These are phyloP conservation scores for Callipepla squamata DNA, from an alignment of 2,113 vertebrate species.

Conservation along the genomic window DNA sequence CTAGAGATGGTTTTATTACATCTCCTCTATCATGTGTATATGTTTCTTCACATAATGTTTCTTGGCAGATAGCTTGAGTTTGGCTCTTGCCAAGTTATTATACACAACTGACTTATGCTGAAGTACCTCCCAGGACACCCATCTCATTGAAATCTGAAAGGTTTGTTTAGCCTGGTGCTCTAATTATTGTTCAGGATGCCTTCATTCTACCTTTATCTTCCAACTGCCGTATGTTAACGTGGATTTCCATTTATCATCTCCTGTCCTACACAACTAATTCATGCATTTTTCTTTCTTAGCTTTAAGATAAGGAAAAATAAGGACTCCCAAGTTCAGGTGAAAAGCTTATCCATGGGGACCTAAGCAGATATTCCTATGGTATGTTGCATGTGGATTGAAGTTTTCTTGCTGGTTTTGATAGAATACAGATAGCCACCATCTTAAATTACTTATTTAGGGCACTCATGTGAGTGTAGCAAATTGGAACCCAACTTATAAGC, in stretches of 20 bases:
- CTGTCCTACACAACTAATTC: background rate
- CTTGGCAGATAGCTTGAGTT: background rate
- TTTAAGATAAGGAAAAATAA: background rate
- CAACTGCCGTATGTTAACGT: background rate
- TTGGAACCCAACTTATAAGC: background rate
- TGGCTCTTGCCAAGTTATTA: background rate
- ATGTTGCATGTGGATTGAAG: rapidly evolving
- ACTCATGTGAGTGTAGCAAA: background rate
- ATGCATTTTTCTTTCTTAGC: background rate
- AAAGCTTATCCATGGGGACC: background rate
- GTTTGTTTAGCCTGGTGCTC: background rate
- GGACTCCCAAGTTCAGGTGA: background rate
- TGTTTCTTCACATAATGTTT: background rate
- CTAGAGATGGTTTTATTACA: background rate
- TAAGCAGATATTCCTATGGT: background rate
- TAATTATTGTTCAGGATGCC: background rate
- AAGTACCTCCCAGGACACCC: background rate
- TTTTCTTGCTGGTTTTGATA: background rate
- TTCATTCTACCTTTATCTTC: background rate
- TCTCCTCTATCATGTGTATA: background rate
- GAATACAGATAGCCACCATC: background rate
- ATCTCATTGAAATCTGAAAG: background rate
- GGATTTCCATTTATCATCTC: background rate
- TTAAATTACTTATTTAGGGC: background rate
- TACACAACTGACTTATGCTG: background rate